Base-by-base conservation (phyloP, 2,888 invertebrate genomes). In the Glyphotaelius pellucidus region DNA sequence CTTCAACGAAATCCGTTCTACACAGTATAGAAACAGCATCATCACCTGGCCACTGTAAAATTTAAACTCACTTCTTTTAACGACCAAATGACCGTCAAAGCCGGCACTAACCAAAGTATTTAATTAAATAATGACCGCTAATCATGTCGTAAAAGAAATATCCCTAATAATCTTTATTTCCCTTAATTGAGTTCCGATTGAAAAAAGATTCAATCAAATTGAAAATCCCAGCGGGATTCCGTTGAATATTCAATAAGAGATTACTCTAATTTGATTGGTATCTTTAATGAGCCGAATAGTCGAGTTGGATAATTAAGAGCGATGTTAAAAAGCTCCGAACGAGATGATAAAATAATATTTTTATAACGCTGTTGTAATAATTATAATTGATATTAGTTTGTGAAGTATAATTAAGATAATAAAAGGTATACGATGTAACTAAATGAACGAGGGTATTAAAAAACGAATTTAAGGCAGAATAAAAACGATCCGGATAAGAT, bases 241-340 rank as follows among this genome's bases (percentile, higher is more conserved):
- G 14, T 32, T 3, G 30, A 81, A 81, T 32, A 31, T 81, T 81
- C 81, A 30, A 81, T 81, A 15, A 81, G 81, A 81, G 81, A 81
- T 81, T 81, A 81, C 81, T 81, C 32, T 30, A 32, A 81, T 81
- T 81, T 81, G 81, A 81, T 81, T 32, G 81, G 30, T 81, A 81
- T 81, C 32, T 67, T 81, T 81, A 81, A 81, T 81, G 81, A 81
- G 81, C 67, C 67, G 7, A 25, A 67, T 67, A 67, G 67, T 67
- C 67, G 67, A 67, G 9, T 25, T 25, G 67, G 25, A 67, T 67
- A 67, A 67, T 67, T 67, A 67, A 67, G 25, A 67, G 67, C 67
- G 67, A 67, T 67, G 67, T 67, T 67, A 67, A 67, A 67, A 67
- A 67, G 67, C 25, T 67, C 67, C 67, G 67, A 25, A 67, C 67